Evolutionary conservation across 2,113 vertebrate genomes (phyloP).

Genomic region (Hepsetus odoe): DNA sequence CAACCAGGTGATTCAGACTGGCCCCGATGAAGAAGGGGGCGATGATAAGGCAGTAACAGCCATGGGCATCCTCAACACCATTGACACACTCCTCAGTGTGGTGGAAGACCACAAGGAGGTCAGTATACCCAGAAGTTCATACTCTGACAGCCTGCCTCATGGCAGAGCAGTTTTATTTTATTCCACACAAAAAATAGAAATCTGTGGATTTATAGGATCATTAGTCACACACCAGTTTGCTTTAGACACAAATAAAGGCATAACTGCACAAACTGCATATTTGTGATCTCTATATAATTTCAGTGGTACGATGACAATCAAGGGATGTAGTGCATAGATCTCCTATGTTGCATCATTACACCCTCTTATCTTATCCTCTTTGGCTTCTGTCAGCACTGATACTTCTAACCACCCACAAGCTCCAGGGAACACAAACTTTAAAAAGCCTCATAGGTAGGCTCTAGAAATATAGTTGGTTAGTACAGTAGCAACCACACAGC

Average conservation of each 20-base stretch:
- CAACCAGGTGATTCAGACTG: constrained; percentile 98
- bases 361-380: background rate
- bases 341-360: background rate
- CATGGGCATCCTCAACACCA: constrained; percentile 99
- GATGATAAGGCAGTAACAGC: constrained; percentile 99
- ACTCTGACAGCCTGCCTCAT: background rate
- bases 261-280: too few species aligned
- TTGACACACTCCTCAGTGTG: constrained; percentile 96
- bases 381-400: constrained; percentile 57
- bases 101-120: constrained; percentile 99
- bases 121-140: constrained; percentile 55
- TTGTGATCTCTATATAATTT: background rate
- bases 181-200: too few species aligned
- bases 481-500: background rate
- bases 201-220: too few species aligned
- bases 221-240: too few species aligned
- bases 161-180: background rate
- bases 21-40: constrained; percentile 95
- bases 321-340: background rate
- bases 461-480: constrained; percentile 62
- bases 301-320: too few species aligned
- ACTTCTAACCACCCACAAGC: constrained; percentile 69
- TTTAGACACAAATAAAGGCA: too few species aligned
- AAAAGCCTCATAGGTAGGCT: constrained; percentile 61
- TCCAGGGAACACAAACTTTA: constrained; percentile 57